Evolutionary conservation across 92 coral and sea anemone genomes (phyloP), one percentile per base, ranked within the genome.

Genomic region (Diadumene lineata): DNA sequence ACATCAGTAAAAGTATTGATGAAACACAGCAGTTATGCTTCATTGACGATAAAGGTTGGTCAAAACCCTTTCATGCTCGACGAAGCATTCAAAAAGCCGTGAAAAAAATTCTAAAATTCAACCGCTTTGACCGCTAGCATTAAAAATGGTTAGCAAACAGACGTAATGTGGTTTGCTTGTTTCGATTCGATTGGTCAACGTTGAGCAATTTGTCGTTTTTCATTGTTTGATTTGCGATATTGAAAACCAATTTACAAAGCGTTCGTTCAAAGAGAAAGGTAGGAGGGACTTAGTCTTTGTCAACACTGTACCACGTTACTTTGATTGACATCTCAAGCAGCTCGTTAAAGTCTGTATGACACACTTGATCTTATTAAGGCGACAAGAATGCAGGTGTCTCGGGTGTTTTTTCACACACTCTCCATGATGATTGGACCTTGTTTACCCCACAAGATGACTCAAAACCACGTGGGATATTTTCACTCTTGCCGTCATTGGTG

Each of bases 311-410:
- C 98, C 98, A 94, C 98, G 98, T 94, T 92, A 88, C 97, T 94
- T 94, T 94, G 98, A 94, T 83, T 92, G 98, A 94, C 96, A 64
- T 81, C 56, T 89, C 91, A 91, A 91, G 90, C 90, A 86, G 92
- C 97, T 94, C 98, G 97, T 94, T 94, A 94, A 94, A 91, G 93
- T 88, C 97, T 88, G 98, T 87, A 90, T 94, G 98, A 91, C 98
- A 89, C 97, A 85, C 97, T 91, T 94, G 98, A 94, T 94, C 98
- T 91, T 93, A 94, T 94, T 94, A 94, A 91, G 97, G 90, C 92
- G 84, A 82, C 84, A 84, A 88, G 97, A 91, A 91, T 91, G 97
- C 97, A 91, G 97, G 97, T 91, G 97, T 84, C 88, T 82, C 87
- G 85, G 94, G 92, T 91, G 98, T 92, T 94, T 91, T 92, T 86